Percentiles rank a stretch among this genome's conserved stretches.
These are phyloP conservation scores for Actinia tenebrosa DNA, from an alignment of 64 coral and sea anemone species.

Conservation along the genomic window DNA sequence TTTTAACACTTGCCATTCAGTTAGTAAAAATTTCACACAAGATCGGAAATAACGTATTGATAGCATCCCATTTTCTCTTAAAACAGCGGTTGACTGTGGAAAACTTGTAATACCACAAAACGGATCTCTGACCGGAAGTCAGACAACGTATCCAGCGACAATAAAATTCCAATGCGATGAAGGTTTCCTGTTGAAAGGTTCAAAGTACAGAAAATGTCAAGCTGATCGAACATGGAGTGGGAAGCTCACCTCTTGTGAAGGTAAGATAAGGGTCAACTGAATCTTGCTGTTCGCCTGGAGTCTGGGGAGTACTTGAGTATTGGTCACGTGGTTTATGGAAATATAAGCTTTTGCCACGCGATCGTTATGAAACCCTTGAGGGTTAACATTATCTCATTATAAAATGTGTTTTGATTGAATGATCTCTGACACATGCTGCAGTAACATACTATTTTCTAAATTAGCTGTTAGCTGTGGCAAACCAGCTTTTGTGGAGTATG, in stretches of 20 bases:
- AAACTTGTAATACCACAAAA: slow-evolving; percentile 38
- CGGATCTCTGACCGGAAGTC: slow-evolving; percentile 19
- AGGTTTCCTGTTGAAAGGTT: slow-evolving; percentile 38
- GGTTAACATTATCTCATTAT: too few species aligned
- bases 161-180: slow-evolving; percentile 37
- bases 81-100: slow-evolving; percentile 44
- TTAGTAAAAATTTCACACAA: too few species aligned
- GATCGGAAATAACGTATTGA: background rate
- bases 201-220: slow-evolving; percentile 33
- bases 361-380: too few species aligned
- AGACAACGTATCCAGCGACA: slow-evolving; percentile 38
- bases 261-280: background rate
- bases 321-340: too few species aligned
- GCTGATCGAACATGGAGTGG: slow-evolving; percentile 47
- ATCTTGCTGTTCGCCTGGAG: background rate
- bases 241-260: background rate
- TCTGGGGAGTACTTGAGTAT: too few species aligned
- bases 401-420: background rate
- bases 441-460: background rate
- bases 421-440: too few species aligned
- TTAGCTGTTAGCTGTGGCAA: slow-evolving; percentile 33
- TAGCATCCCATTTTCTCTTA: background rate
- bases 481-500: background rate
- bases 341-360: too few species aligned
- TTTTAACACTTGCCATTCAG: too few species aligned